Conservation (phyloP, 2,888 invertebrate genomes). For the Baccha elongata region DNA sequence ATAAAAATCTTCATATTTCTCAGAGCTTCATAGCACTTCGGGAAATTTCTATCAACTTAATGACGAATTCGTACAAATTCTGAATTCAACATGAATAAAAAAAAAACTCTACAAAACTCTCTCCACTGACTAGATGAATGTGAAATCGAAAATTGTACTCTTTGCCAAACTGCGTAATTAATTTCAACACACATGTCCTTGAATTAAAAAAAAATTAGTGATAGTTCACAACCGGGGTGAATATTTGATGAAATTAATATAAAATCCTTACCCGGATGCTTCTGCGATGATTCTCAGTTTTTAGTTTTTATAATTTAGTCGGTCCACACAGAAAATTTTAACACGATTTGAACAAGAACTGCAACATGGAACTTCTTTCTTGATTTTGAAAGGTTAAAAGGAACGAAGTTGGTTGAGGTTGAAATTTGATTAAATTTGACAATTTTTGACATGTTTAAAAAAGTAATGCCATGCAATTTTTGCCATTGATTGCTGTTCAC, state of each 20-base stretch:
- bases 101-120: constrained; percentile 58
- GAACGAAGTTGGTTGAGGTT: constrained; percentile 50
- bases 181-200: background rate
- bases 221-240: constrained; percentile 39
- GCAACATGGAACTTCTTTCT: constrained; percentile 72
- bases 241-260: background rate
- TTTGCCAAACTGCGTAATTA: constrained; percentile 43
- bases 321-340: constrained; percentile 73
- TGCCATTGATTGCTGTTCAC: too few relatives aligned
- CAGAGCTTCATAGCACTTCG: too few relatives aligned
- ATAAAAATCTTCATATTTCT: too few relatives aligned
- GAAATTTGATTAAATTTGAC: background rate
- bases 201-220: background rate
- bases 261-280: constrained; percentile 69
- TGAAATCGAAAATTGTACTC: constrained; percentile 3
- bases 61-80: too few relatives aligned
- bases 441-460: too few relatives aligned
- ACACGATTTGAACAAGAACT: constrained; percentile 77
- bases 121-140: constrained; percentile 17
- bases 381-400: constrained; percentile 53
- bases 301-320: constrained; percentile 65
- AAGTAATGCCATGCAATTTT: constrained; percentile 33
- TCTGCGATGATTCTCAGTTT: constrained; percentile 71
- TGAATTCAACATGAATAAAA: constrained; percentile 59
- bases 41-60: too few relatives aligned